These are phyloP conservation scores for Catharus fuscescens DNA, from an alignment of 2,113 vertebrate species.

Conservation along the genomic window DNA sequence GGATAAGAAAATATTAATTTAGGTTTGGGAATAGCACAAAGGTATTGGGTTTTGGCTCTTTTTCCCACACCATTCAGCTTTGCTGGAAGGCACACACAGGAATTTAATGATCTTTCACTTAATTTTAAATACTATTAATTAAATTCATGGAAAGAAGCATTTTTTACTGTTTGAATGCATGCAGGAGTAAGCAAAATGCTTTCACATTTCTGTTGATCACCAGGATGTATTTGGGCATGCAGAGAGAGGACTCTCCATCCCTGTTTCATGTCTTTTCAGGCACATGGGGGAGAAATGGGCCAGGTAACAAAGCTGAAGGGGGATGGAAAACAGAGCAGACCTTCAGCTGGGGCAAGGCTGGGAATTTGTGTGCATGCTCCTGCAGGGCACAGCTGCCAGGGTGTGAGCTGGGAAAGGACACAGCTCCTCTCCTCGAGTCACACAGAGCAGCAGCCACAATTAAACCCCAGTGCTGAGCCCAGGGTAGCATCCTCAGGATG, in stretches of 20 bases:
- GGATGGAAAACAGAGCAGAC: not conserved
- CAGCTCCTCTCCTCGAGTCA: not conserved
- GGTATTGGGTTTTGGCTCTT: not conserved
- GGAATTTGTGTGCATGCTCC: not conserved
- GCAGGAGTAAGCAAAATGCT: not conserved
- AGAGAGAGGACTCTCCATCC: not conserved
- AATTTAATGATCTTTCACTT: not conserved
- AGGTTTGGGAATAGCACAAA: not conserved
- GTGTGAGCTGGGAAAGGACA: not conserved
- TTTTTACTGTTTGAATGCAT: not conserved
- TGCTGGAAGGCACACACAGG: too few species aligned
- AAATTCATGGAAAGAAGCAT: not conserved
- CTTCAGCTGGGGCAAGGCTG: not conserved
- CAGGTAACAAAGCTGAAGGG: not conserved
- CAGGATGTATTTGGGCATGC: not conserved
- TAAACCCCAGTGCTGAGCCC: not conserved
- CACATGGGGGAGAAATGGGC: not conserved
- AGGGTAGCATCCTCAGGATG: not conserved
- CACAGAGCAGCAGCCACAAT: conserved; percentile 15
- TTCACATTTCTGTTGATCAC: not conserved
- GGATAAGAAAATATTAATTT: not conserved
- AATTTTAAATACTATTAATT: not conserved
- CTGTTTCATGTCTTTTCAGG: not conserved
- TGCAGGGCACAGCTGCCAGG: not conserved
- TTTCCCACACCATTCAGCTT: not conserved